A percentile compares a stretch with the other conserved stretches of the same genome.
Conservation (phyloP, 2,113 vertebrate species). For the Neogobius melanostomus region DNA sequence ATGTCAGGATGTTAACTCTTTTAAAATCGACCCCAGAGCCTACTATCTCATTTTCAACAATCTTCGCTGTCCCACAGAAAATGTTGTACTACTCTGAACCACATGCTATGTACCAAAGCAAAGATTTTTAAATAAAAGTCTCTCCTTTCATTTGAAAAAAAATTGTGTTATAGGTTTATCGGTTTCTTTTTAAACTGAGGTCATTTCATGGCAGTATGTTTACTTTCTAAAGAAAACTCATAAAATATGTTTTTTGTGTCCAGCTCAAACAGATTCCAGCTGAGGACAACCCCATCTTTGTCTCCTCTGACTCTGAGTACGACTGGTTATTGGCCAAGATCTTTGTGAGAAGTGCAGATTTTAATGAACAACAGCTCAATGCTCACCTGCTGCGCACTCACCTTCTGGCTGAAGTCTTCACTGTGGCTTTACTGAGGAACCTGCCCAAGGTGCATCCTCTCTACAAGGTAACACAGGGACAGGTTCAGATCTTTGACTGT, state of each 20-base stretch:
- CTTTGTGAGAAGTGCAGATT: constrained; percentile 78
- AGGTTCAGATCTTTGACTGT: neutral
- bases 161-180: no score
- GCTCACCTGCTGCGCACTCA: constrained; percentile 78
- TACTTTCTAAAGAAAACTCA: no score
- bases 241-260: neutral
- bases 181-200: no score
- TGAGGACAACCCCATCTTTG: constrained; percentile 69
- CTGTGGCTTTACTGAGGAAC: constrained; percentile 74
- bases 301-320: constrained; percentile 70
- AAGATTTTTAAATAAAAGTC: no score
- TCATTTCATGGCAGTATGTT: neutral
- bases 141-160: no score
- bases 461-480: constrained; percentile 68
- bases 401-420: constrained; percentile 76
- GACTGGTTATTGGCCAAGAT: constrained; percentile 79
- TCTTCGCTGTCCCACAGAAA: no score
- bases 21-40: no score
- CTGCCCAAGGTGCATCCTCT: constrained; percentile 77
- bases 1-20: no score
- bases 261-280: constrained; percentile 64
- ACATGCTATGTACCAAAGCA: no score
- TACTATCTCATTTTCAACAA: no score
- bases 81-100: no score
- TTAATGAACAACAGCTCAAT: constrained; percentile 69